These are phyloP conservation scores for Drosophila neotestacea DNA, from an alignment of 2,888 invertebrate species.

Conservation along the genomic window DNA sequence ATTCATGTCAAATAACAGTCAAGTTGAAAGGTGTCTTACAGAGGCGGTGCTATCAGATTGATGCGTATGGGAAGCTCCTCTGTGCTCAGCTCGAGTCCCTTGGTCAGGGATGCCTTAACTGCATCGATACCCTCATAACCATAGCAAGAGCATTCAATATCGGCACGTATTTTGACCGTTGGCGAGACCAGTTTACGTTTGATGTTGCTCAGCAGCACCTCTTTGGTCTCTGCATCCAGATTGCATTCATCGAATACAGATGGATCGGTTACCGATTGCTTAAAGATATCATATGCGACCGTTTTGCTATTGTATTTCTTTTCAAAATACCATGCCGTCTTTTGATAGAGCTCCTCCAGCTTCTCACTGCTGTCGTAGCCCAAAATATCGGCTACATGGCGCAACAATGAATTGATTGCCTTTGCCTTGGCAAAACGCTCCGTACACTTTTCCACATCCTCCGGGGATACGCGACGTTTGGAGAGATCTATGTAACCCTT, in stretches of 20 bases:
- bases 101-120: slow-evolving; percentile 95
- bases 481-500: slow-evolving; percentile 99
- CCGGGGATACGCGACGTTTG: slow-evolving; percentile 98
- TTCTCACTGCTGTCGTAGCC: slow-evolving; percentile 96
- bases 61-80: slow-evolving; percentile 98
- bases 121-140: slow-evolving; percentile 99
- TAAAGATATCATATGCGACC: slow-evolving; percentile 98
- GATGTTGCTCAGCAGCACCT: slow-evolving; percentile 96
- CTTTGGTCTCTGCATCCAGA: slow-evolving; percentile 95
- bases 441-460: slow-evolving; percentile 99
- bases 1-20: neutral
- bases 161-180: slow-evolving; percentile 97
- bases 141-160: slow-evolving; percentile 97
- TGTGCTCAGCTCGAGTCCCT: slow-evolving; percentile 95
- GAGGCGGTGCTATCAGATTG: slow-evolving; percentile 98
- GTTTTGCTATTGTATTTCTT: slow-evolving; percentile 98
- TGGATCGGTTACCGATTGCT: slow-evolving; percentile 98
- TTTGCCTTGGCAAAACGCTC: slow-evolving; percentile 99
- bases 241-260: slow-evolving; percentile 98
- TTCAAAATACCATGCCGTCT: slow-evolving; percentile 99
- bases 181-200: slow-evolving; percentile 98
- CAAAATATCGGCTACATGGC: slow-evolving; percentile 98
- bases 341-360: slow-evolving; percentile 96
- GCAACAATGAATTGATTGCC: slow-evolving; percentile 98
- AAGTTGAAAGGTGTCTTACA: slow-evolving; percentile 88